Percentiles rank a stretch among this genome's conserved stretches.
These are phyloP conservation scores for Phoxinus dragarum DNA, from an alignment of 2,797 vertebrate species.

Conservation along the genomic window DNA sequence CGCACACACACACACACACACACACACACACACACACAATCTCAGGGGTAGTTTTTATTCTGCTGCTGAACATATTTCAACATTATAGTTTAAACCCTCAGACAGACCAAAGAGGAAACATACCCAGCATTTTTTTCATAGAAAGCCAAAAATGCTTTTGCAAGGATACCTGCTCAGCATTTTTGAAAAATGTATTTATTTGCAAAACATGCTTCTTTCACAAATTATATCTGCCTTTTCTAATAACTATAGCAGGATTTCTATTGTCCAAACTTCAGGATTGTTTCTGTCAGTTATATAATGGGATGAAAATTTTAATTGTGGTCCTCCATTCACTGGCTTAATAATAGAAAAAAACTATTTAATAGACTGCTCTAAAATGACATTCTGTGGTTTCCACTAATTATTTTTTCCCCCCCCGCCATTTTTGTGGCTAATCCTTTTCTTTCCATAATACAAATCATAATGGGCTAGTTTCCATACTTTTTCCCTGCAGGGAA, in stretches of 20 bases:
- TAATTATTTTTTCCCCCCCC: constrained; percentile 54
- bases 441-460: constrained; percentile 37
- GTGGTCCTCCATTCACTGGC: constrained; percentile 46
- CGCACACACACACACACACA: no score
- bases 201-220: constrained; percentile 15
- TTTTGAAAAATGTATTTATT: neutral
- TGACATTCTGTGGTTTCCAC: constrained; percentile 50
- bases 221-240: constrained; percentile 20
- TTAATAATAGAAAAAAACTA: constrained; percentile 40
- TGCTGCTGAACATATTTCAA: constrained; percentile 4
- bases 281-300: constrained; percentile 54
- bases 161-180: constrained; percentile 10
- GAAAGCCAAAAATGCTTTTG: neutral
- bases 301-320: constrained; percentile 60
- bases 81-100: constrained; percentile 43
- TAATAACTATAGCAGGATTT: constrained; percentile 43
- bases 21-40: neutral
- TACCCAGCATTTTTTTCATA: neutral
- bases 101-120: neutral
- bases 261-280: constrained; percentile 39
- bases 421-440: constrained; percentile 33
- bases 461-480: constrained; percentile 36
- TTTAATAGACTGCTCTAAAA: constrained; percentile 52
- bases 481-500: constrained; percentile 24
- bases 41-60: neutral